phyloP scores from a whole-genome alignment of 2,797 vertebrate genomes.

The Lepilemur septentrionalis region DNA sequence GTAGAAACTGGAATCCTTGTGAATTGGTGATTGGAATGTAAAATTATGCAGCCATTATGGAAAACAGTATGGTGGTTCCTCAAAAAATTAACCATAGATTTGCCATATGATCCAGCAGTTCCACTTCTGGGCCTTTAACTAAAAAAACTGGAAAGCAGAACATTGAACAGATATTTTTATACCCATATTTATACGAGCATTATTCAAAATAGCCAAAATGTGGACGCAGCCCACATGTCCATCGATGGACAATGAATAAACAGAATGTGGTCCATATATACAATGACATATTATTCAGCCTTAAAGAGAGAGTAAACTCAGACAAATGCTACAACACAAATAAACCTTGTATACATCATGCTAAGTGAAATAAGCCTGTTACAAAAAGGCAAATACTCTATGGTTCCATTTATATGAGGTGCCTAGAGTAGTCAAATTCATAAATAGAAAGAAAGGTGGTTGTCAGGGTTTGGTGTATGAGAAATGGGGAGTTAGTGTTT shows the following conservation, averaged over 20 bases:
- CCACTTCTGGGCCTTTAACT: not conserved
- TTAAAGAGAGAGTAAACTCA: not conserved
- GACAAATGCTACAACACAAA: not conserved
- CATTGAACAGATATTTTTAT: not conserved
- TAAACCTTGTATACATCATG: no score
- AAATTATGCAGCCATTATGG: not conserved
- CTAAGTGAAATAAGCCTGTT: not conserved
- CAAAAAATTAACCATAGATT: not conserved
- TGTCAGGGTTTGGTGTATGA: no score
- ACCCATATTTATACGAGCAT: not conserved
- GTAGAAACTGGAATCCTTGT: not conserved
- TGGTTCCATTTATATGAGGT: not conserved
- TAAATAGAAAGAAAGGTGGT: not conserved
- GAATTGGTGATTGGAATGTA: not conserved
- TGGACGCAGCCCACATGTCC: not conserved
- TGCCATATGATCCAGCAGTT: not conserved
- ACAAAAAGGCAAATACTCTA: not conserved
- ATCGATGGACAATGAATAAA: not conserved
- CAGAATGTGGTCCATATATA: not conserved
- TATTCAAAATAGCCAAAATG: not conserved
- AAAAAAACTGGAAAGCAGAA: not conserved
- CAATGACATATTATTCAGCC: not conserved
- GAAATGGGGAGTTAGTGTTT: not conserved
- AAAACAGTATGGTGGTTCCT: not conserved
- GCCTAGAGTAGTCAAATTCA: not conserved